These are phyloP conservation scores for Drosophila jambulina DNA, from an alignment of 1,140 invertebrate genomes.

Conservation along the genomic window DNA sequence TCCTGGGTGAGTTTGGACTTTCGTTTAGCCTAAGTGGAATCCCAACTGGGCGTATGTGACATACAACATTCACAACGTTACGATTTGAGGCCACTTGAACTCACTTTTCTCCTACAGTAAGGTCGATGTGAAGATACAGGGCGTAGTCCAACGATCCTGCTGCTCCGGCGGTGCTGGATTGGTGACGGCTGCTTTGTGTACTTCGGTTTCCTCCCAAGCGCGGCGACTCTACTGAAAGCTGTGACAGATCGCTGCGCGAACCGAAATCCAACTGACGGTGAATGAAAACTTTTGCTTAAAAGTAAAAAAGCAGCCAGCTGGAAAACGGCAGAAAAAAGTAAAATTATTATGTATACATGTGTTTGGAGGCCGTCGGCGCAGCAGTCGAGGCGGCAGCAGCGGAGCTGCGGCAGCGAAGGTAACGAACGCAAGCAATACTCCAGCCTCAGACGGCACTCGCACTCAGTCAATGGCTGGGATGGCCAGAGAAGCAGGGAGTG, in stretches of 20 bases:
- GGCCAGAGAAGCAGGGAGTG: background rate
- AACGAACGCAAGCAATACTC: conserved; percentile 48
- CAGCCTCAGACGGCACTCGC: conserved; percentile 43
- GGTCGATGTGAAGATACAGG: conserved; percentile 8
- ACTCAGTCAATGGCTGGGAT: conserved; percentile 15
- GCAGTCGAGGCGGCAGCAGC: conserved; percentile 17
- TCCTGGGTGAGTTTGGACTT: background rate
- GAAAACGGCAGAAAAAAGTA: conserved; percentile 78
- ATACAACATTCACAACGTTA: background rate
- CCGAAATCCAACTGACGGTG: conserved; percentile 84
- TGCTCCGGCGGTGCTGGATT: conserved; percentile 5
- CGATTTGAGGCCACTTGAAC: conserved; percentile 11
- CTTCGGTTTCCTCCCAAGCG: conserved; percentile 10
- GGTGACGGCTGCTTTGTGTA: conserved; percentile 12
- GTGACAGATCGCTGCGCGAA: conserved; percentile 83
- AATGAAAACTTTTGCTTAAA: conserved; percentile 83
- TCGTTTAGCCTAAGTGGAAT: background rate
- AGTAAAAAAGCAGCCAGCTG: conserved; percentile 83
- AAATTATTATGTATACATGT: conserved; percentile 80
- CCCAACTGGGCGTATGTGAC: background rate
- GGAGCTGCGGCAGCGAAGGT: conserved; percentile 40
- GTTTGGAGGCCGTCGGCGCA: conserved; percentile 73
- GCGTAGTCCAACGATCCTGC: conserved; percentile 8
- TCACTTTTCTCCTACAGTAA: conserved; percentile 47
- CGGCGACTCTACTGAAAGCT: conserved; percentile 44